Percentiles rank a stretch among this genome's conserved stretches.
These are phyloP conservation scores for Beris morrisii DNA, from an alignment of 2,888 invertebrate species.

Conservation along the genomic window DNA sequence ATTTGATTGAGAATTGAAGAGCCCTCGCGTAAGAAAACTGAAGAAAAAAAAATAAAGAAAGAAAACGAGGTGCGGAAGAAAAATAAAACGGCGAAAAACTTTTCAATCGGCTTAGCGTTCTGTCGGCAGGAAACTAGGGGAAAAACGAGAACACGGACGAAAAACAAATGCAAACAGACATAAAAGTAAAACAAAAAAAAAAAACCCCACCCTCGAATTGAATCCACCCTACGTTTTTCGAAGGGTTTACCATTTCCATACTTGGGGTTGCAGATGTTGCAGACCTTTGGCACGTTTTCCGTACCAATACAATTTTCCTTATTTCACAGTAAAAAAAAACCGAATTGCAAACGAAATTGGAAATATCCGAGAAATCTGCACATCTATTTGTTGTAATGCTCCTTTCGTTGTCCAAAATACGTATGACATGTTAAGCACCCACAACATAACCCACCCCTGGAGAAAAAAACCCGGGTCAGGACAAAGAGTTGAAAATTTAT, in stretches of 20 bases:
- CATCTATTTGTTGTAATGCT: background rate
- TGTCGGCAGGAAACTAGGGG: background rate
- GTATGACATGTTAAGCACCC: constrained; percentile 17
- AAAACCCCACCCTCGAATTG: no score
- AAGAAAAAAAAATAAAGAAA: background rate
- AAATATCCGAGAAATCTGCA: background rate
- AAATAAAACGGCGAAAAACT: constrained; percentile 21
- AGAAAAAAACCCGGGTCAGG: no score
- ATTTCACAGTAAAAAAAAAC: no score
- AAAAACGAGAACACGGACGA: background rate
- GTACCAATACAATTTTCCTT: no score
- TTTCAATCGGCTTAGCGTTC: constrained; percentile 29
- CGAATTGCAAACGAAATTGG: no score
- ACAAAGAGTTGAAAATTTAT: constrained; percentile 24
- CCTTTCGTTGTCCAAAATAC: constrained; percentile 9
- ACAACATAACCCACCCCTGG: constrained; percentile 3
- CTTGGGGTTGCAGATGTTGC: no score
- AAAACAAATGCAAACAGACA: no score
- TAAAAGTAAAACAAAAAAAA: no score
- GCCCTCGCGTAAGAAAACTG: background rate
- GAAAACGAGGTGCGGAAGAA: background rate
- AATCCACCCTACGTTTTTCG: no score
- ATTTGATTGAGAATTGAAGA: constrained; percentile 27
- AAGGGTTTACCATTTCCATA: no score
- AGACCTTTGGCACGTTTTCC: no score